Percentiles rank a stretch among this genome's conserved stretches.
phyloP scores from a whole-genome alignment of 2,797 vertebrate species.

The Clarias laeviceps region DNA sequence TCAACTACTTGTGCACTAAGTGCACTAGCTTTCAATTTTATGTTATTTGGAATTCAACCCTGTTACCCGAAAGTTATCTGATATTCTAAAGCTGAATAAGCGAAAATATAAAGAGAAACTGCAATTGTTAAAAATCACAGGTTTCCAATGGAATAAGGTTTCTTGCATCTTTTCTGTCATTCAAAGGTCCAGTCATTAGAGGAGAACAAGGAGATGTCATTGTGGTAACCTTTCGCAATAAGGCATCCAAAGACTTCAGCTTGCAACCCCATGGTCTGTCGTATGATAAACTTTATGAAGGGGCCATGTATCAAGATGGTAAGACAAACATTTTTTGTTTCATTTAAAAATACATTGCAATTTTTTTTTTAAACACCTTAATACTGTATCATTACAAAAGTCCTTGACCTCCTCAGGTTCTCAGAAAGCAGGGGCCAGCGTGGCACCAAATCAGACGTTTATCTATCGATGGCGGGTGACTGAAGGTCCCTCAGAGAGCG shows the following conservation, averaged over 20 bases:
- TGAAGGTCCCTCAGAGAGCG: slow-evolving; percentile 73
- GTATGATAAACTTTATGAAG: slow-evolving; percentile 74
- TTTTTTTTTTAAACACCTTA: neutral
- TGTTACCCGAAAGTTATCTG: no score
- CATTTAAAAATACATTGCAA: neutral
- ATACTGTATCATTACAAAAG: neutral
- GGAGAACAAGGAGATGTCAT: slow-evolving; percentile 79
- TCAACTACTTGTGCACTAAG: no score
- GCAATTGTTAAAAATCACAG: neutral
- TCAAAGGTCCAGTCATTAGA: slow-evolving; percentile 77
- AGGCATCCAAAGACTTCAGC: slow-evolving; percentile 74
- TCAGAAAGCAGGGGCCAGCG: slow-evolving; percentile 72
- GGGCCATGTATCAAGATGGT: slow-evolving; percentile 74
- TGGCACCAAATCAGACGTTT: slow-evolving; percentile 75
- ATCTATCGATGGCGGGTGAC: slow-evolving; percentile 78
- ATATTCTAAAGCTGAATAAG: no score
- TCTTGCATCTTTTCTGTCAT: neutral
- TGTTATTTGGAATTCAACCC: no score
- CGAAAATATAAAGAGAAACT: no score
- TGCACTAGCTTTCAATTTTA: no score
- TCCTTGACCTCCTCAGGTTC: slow-evolving; percentile 27
- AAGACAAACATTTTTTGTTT: slow-evolving; percentile 1
- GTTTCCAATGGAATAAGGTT: neutral
- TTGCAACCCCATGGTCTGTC: slow-evolving; percentile 79
- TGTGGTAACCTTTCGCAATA: slow-evolving; percentile 75